Evolutionary conservation across 1,140 invertebrate genomes (phyloP), one percentile per base, ranked within the genome.

Genomic region (Drusus annulatus): DNA sequence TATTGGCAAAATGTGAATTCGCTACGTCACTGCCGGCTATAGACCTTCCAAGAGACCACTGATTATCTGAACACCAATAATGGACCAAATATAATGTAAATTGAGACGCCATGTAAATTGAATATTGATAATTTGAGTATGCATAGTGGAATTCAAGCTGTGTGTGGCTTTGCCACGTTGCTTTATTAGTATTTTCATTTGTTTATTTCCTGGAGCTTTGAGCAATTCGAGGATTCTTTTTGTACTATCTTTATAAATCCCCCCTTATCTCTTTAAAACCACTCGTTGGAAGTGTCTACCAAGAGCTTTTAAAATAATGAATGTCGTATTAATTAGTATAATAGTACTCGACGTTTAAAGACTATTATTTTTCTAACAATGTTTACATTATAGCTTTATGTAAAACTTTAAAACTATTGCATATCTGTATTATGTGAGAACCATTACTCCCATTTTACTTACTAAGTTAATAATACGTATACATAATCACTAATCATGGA

Each of bases 321-420:
- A 52, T 51, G 36, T 71, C 51, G 50, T 52, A 52, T 71, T 71
- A 52, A 23, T 51, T 23, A 73, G 50, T 28, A 3, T 31, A 68
- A 73, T 54, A 21, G 69, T 73, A 52, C 28, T 71, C 31, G 54
- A 25, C 13, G 28, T 54, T 52, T 19, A 73, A 23, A 73, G 69
- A 73, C 54, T 52, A 73, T 73, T 73, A 73, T 73, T 73, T 73
- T 73, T 73, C 51, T 73, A 73, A 21, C 45, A 50, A 50, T 50
- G 52, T 73, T 73, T 73, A 73, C 69, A 73, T 10, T 25, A 51
- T 52, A 71, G 65, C 16, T 69, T 69, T 50, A 69, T 50, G n/a
- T 50, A 69, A 21, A 45, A 50, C 45, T n/a, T 21, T 50, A 51
- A 50, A 71, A 19, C n/a, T 50, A 16, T 71, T 50, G 25, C 62